A percentile compares a stretch with the other conserved stretches of the same genome.
Evolutionary conservation across 2,797 vertebrate species (phyloP).

Genomic region (Centropyge bicolor): DNA sequence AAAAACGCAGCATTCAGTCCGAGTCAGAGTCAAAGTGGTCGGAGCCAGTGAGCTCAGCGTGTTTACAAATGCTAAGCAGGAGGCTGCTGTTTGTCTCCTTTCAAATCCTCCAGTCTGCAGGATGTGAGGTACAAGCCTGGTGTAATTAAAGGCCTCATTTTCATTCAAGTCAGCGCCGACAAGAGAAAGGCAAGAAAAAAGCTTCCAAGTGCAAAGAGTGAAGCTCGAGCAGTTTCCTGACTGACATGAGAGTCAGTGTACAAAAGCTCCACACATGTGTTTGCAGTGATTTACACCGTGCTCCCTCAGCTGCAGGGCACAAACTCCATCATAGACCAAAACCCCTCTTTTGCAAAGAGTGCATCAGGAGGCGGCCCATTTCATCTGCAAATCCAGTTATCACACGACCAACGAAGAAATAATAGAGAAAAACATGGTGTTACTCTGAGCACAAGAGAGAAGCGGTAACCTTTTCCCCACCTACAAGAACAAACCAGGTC

Average conservation of each 20-base stretch:
- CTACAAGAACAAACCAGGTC: neutral
- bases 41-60: conserved; percentile 23
- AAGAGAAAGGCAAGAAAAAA: conserved; percentile 69
- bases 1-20: conserved; percentile 31
- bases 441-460: conserved; percentile 7
- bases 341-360: neutral
- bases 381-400: neutral
- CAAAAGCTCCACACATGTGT: conserved; percentile 15
- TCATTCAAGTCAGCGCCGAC: conserved; percentile 78
- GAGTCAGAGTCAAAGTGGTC: conserved; percentile 40
- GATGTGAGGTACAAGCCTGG: conserved; percentile 70
- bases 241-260: conserved; percentile 27
- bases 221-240: conserved; percentile 54
- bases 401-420: neutral
- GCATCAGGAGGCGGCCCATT: neutral
- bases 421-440: neutral
- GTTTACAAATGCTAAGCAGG: conserved; percentile 70
- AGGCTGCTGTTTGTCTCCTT: conserved; percentile 59
- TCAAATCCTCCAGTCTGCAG: conserved; percentile 58
- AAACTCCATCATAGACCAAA: neutral
- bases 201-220: conserved; percentile 52
- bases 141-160: conserved; percentile 74
- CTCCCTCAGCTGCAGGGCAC: neutral
- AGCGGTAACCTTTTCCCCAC: conserved; percentile 23
- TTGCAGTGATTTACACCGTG: neutral